Evolutionary conservation across 2,888 invertebrate genomes (phyloP).

Genomic region (Nomada ruficornis): DNA sequence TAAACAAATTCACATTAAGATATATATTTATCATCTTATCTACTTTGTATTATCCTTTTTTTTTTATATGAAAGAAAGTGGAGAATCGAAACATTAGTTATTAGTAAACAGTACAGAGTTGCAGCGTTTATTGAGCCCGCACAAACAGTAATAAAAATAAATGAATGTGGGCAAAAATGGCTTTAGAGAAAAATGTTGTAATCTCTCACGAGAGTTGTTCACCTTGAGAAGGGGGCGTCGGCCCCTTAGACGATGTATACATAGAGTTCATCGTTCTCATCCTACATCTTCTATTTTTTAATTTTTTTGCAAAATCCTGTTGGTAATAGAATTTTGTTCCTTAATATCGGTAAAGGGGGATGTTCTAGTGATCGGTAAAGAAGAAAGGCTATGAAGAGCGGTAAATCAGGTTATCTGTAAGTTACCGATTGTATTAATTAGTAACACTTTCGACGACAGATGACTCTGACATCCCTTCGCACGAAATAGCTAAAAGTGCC

Average conservation of each 20-base stretch:
- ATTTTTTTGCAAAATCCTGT: conserved; percentile 57
- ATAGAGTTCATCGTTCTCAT: conserved; percentile 75
- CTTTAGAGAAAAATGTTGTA: conserved; percentile 74
- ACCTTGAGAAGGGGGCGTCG: conserved; percentile 80
- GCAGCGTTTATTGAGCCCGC: neutral
- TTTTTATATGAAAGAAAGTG: neutral
- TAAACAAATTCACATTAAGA: neutral
- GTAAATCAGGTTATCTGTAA: neutral
- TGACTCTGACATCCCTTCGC: conserved; percentile 41
- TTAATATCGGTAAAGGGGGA: conserved; percentile 30
- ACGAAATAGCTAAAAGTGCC: conserved; percentile 46
- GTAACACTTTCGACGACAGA: conserved; percentile 25
- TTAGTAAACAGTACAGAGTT: neutral
- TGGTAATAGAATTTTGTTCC: conserved; percentile 51
- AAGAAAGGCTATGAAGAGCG: neutral
- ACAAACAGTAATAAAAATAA: conserved; percentile 34
- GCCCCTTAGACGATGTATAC: conserved; percentile 74
- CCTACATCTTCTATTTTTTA: conserved; percentile 64
- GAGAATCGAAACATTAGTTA: neutral
- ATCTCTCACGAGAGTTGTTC: conserved; percentile 77
- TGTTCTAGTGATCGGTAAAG: neutral
- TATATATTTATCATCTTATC: neutral
- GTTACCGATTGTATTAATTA: neutral
- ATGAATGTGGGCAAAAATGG: conserved; percentile 48
- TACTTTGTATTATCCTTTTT: neutral